Percentiles rank a stretch among this genome's conserved stretches.
Evolutionary conservation across 2,888 invertebrate genomes (phyloP).

Genomic region (Acrobasis repandana): DNA sequence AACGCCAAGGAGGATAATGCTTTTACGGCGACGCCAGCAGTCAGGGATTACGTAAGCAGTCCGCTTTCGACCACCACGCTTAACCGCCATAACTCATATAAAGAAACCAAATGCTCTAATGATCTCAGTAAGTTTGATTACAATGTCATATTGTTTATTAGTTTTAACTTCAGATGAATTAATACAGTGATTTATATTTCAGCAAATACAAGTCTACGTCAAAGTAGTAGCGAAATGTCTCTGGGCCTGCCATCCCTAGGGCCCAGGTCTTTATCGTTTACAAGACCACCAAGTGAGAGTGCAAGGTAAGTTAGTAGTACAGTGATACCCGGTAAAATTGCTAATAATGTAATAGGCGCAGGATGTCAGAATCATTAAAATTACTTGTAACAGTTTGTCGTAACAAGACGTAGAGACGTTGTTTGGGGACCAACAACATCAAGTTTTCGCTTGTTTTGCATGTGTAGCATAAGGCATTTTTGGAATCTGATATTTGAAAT

Average conservation of each 20-base stretch:
- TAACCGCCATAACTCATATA: constrained; percentile 76
- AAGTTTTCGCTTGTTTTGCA: too few species aligned
- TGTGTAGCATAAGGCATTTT: too few species aligned
- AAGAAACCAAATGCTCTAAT: constrained; percentile 69
- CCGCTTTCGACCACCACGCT: constrained; percentile 57
- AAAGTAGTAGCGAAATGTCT: constrained; percentile 74
- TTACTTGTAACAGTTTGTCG: too few species aligned
- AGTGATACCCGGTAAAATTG: too few species aligned
- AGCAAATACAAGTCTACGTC: constrained; percentile 64
- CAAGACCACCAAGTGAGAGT: constrained; percentile 59
- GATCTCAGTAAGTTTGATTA: constrained; percentile 61
- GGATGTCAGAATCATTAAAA: too few species aligned
- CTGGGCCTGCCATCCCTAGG: constrained; percentile 70
- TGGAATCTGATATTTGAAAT: too few species aligned
- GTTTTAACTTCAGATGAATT: not conserved
- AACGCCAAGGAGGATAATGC: constrained; percentile 60
- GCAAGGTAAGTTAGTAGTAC: constrained; percentile 49
- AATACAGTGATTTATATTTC: constrained; percentile 35
- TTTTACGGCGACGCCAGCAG: constrained; percentile 47
- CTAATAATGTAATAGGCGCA: too few species aligned
- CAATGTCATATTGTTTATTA: constrained; percentile 20
- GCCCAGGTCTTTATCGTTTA: constrained; percentile 74
- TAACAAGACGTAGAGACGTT: too few species aligned
- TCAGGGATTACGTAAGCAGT: constrained; percentile 61
- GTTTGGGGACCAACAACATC: too few species aligned